Evolutionary conservation across 2,888 invertebrate species (phyloP).

Genomic region (Tuberolachnus salignus): DNA sequence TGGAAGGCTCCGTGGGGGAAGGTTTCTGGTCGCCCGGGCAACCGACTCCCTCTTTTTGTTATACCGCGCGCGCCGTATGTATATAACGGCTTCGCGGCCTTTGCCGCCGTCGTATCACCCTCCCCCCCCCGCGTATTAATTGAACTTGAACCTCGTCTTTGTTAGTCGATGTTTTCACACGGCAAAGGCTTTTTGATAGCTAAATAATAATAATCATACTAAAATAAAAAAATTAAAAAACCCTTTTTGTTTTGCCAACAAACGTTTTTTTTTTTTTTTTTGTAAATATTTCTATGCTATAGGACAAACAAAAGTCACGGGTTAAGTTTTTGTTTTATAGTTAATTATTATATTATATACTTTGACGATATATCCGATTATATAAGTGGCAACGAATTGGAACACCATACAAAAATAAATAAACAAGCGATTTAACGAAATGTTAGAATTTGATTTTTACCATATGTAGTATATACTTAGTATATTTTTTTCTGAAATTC

Average conservation of each 20-base stretch:
- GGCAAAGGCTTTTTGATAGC: constrained; percentile 30
- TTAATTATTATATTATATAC: no score
- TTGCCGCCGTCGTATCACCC: constrained; percentile 47
- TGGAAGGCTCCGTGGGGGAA: constrained; percentile 40
- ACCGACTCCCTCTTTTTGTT: constrained; percentile 56
- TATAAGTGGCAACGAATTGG: no score
- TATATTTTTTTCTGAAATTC: no score
- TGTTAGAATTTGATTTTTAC: no score
- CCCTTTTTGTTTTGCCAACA: constrained; percentile 1
- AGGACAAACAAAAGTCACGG: no score
- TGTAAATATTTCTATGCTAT: no score
- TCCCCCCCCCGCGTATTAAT: constrained; percentile 49
- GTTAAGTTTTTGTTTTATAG: no score
- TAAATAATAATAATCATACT: not conserved
- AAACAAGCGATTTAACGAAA: no score
- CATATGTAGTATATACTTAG: no score
- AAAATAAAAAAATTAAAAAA: not conserved
- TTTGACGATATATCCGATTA: no score
- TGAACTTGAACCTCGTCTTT: constrained; percentile 50
- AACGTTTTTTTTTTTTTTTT: not conserved
- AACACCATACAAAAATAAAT: no score
- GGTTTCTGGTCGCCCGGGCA: constrained; percentile 43
- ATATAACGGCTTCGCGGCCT: constrained; percentile 37
- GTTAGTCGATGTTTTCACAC: constrained; percentile 45
- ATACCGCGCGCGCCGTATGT: not conserved